A percentile compares a stretch with the other conserved stretches of the same genome.
These are phyloP conservation scores for Dryococelus australis DNA, from an alignment of 2,888 invertebrate species.

Conservation along the genomic window DNA sequence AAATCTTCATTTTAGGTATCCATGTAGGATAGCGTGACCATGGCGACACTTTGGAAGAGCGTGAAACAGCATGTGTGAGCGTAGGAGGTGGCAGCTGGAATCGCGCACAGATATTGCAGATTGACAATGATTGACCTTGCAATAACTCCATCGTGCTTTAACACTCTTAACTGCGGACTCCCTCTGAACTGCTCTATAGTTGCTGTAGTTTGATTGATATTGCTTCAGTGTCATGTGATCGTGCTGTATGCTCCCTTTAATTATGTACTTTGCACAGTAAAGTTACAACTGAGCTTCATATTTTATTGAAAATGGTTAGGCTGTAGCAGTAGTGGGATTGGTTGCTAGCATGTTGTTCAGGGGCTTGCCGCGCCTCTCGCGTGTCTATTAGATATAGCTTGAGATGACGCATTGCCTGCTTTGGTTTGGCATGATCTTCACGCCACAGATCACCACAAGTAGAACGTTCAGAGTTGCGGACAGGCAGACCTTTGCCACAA, in stretches of 20 bases:
- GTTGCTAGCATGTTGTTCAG: slow-evolving; percentile 63
- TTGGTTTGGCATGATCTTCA: slow-evolving; percentile 40
- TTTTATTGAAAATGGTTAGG: slow-evolving; percentile 7
- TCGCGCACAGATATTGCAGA: neutral
- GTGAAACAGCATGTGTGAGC: neutral
- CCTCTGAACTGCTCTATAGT: neutral
- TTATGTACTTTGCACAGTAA: slow-evolving; percentile 46
- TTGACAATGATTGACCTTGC: neutral
- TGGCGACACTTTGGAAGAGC: no score
- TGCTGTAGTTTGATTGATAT: slow-evolving; percentile 32
- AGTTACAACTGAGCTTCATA: slow-evolving; percentile 44
- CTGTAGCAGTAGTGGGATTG: slow-evolving; percentile 49
- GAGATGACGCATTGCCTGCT: neutral
- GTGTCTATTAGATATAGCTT: slow-evolving; percentile 40
- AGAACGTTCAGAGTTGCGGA: neutral
- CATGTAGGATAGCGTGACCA: no score
- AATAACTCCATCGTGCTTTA: neutral
- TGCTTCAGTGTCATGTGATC: slow-evolving; percentile 48
- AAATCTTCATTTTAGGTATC: no score
- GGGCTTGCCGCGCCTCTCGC: slow-evolving; percentile 51
- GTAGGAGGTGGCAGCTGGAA: neutral
- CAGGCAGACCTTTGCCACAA: slow-evolving; percentile 55
- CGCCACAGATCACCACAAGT: neutral
- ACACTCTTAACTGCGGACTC: neutral
- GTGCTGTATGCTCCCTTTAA: slow-evolving; percentile 48